Base-by-base conservation (phyloP, 2,888 invertebrate genomes). In the Drosophila meridionalis region DNA sequence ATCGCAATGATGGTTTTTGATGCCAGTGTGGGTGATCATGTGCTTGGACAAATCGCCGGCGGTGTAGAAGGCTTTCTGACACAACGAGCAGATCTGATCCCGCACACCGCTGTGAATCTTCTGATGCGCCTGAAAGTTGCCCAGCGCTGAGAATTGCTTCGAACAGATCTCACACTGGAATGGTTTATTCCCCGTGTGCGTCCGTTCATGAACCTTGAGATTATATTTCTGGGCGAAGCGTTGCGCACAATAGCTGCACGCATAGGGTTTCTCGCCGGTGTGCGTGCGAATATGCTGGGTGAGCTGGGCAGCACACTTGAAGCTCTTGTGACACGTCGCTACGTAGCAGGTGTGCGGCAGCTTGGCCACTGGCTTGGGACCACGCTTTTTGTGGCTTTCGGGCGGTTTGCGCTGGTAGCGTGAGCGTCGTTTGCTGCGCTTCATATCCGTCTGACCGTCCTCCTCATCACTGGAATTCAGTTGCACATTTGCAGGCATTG, bases 101-200 rank as follows among this genome's bases (percentile, higher is more conserved):
- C 94, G 94, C 78, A 95, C 94, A 0, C 95, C 95, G 0, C 94
- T 94, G 69, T 95, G 95, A 40, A 95, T 95, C 91, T 95, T 95
- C n/a, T 95, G 93, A 89, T 95, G 95, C 2, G 95, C 94, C 76
- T 95, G 94, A 71, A 95, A 94, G 87, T 95, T 95, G 0, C 95
- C 95, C 86, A 95, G 93, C 0, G 95, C 95, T 0, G 95, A 94
- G 90, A 95, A 95, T 78, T 94, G 94, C 90, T 95, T 95, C 60
- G 95, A 95, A 90, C 95, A 95, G 8, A 95, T 94, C 89, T 95
- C 95, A 91, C 95, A 95, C 71, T 95, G 95, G 78, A 95, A 95
- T 0, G 95, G 95, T 68, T 94, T 94, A 59, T 95, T 95, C 0
- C 93, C 93, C 0, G 95, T 95, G 73, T 95, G 95, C 1, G 94